phyloP scores from a whole-genome alignment of 2,797 vertebrate species.

The Setipinna tenuifilis region DNA sequence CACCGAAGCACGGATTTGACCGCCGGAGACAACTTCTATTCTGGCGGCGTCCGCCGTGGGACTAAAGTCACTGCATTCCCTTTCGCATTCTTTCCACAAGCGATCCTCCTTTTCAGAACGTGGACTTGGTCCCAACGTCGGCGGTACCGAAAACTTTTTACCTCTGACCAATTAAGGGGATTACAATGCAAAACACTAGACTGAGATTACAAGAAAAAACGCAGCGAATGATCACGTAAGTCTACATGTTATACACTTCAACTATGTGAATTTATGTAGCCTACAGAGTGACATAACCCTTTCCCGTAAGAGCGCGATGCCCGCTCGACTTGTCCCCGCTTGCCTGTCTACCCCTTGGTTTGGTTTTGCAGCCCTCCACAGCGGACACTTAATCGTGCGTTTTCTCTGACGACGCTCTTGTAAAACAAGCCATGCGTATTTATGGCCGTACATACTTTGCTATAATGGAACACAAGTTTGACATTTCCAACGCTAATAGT shows the following conservation, averaged over 20 bases:
- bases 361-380: background rate
- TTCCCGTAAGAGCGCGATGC: conserved; percentile 1
- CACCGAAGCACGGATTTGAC: background rate
- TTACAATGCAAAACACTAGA: background rate
- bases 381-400: background rate
- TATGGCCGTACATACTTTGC: background rate
- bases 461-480: background rate
- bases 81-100: background rate
- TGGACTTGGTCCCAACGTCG: background rate
- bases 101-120: background rate
- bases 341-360: background rate
- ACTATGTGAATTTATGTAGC: background rate
- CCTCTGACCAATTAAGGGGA: background rate
- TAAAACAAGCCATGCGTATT: background rate
- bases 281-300: background rate
- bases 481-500: background rate
- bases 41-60: background rate
- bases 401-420: background rate
- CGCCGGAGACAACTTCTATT: conserved; percentile 18
- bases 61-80: conserved; percentile 21
- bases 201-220: conserved; percentile 4
- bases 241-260: background rate
- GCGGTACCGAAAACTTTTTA: conserved; percentile 20
- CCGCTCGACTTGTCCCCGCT: conserved; percentile 11
- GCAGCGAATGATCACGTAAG: conserved; percentile 5